Percentiles rank a stretch among this genome's conserved stretches.
phyloP scores from a whole-genome alignment of 1,140 invertebrate species.

The Drosophila elegans region DNA sequence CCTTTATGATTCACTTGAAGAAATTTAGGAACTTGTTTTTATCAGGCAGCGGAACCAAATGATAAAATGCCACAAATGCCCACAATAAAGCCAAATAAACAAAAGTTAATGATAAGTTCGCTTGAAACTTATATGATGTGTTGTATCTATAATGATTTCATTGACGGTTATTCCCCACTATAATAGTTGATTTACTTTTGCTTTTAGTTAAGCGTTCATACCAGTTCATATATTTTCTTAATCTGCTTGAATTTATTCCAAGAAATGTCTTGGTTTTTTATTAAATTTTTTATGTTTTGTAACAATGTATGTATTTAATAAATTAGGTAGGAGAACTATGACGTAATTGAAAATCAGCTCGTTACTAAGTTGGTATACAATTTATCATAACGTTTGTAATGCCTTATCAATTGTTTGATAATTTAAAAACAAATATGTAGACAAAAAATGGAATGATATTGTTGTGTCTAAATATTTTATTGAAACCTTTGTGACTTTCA shows the following conservation, averaged over 20 bases:
- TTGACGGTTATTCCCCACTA: constrained; percentile 12
- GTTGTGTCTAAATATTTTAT: no score
- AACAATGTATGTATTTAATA: no score
- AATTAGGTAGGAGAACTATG: background rate
- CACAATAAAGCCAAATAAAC: constrained; percentile 25
- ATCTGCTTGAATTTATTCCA: no score
- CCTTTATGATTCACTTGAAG: constrained; percentile 48
- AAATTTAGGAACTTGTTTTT: constrained; percentile 40
- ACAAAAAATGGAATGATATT: background rate
- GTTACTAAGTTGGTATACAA: no score
- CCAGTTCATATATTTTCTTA: no score
- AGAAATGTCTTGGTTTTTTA: no score
- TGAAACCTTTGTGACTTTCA: no score
- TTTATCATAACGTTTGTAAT: no score
- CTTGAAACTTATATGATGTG: constrained; percentile 25
- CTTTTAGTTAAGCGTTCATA: no score
- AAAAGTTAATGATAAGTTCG: constrained; percentile 29
- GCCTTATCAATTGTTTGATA: background rate
- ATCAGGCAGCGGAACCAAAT: constrained; percentile 24
- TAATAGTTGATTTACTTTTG: background rate
- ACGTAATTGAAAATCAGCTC: background rate
- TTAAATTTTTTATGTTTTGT: no score
- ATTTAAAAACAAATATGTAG: background rate
- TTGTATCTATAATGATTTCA: constrained; percentile 35
- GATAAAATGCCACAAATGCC: constrained; percentile 42